phyloP scores from a whole-genome alignment of 1,140 invertebrate species.

The Apis laboriosa region DNA sequence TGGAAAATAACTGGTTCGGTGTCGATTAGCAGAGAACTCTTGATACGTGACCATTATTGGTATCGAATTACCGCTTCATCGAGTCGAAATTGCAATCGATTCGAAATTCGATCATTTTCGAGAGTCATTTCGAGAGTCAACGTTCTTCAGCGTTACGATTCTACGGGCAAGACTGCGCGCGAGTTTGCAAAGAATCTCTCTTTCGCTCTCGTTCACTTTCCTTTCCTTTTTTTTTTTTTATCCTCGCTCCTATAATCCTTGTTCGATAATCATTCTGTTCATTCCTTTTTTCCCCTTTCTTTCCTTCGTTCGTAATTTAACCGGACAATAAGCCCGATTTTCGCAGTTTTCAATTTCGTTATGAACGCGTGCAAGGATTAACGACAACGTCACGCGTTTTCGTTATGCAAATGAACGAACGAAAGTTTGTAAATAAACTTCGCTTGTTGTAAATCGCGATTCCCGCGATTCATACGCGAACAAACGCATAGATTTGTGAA shows the following conservation, averaged over 20 bases:
- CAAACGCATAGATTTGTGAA: conserved; percentile 9
- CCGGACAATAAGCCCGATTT: background rate
- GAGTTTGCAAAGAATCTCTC: background rate
- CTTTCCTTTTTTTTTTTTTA: background rate
- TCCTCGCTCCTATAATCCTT: background rate
- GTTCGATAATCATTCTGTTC: background rate
- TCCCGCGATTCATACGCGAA: conserved; percentile 23
- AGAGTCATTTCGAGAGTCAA: background rate
- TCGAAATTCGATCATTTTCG: conserved; percentile 32
- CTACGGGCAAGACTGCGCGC: background rate
- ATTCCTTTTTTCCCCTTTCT: no score
- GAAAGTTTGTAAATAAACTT: conserved; percentile 37
- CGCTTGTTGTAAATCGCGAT: conserved; percentile 19
- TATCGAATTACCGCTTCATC: conserved; percentile 31
- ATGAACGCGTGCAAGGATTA: background rate
- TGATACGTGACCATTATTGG: conserved; percentile 16
- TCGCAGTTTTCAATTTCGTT: background rate
- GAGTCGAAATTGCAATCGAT: background rate
- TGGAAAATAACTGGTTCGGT: conserved; percentile 34
- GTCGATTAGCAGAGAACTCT: conserved; percentile 49
- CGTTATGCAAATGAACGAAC: conserved; percentile 18
- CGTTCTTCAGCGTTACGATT: conserved; percentile 10
- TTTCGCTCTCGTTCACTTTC: background rate
- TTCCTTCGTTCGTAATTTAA: background rate
- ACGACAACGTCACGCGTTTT: background rate